A percentile compares a stretch with the other conserved stretches of the same genome.
Evolutionary conservation across 2,888 invertebrate species (phyloP).

Genomic region (Bugula neritina): DNA sequence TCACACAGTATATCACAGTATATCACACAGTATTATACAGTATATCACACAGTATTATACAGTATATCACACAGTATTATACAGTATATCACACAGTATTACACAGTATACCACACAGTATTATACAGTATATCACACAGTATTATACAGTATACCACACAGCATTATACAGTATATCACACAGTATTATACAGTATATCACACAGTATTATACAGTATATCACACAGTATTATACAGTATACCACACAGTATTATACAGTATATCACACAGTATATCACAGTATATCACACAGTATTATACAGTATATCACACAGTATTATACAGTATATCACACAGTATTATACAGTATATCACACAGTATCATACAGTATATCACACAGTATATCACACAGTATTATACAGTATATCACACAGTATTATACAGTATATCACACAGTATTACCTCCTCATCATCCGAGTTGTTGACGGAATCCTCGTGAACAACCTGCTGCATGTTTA

Average conservation of each 20-base stretch:
- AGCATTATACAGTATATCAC: slow-evolving; percentile 28
- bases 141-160: slow-evolving; percentile 2
- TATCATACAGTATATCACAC: slow-evolving; percentile 28
- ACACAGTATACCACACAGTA: background rate
- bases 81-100: slow-evolving; percentile 30
- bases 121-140: slow-evolving; percentile 29
- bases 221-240: too few species aligned
- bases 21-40: slow-evolving; percentile 28
- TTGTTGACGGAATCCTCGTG: slow-evolving; percentile 35
- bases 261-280: background rate
- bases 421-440: slow-evolving; percentile 29
- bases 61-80: background rate
- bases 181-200: too few species aligned
- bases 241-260: slow-evolving; percentile 28
- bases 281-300: slow-evolving; percentile 27
- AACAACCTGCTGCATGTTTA: slow-evolving; percentile 39
- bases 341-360: background rate
- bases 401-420: background rate
- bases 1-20: slow-evolving; percentile 28
- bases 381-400: too few species aligned
- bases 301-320: background rate
- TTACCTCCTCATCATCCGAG: slow-evolving; percentile 30
- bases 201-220: slow-evolving; percentile 28
- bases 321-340: slow-evolving; percentile 29
- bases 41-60: too few species aligned